These are phyloP conservation scores for Salvator merianae DNA, from an alignment of 2,113 vertebrate genomes.

Conservation along the genomic window DNA sequence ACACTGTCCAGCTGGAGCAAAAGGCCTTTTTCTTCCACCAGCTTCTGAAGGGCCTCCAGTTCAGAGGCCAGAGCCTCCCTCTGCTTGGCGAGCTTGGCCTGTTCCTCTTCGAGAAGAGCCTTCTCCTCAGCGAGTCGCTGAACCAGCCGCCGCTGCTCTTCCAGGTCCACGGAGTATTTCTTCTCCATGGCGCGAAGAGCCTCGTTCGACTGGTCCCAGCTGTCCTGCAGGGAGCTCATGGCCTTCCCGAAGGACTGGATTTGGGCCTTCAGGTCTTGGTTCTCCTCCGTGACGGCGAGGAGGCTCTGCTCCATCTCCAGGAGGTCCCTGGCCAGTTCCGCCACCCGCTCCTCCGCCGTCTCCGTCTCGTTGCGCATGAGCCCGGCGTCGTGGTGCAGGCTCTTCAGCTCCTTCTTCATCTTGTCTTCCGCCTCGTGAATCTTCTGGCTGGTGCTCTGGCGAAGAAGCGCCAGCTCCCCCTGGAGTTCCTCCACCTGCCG, in stretches of 20 bases:
- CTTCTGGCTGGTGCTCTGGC: constrained; percentile 63
- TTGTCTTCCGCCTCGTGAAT: constrained; percentile 71
- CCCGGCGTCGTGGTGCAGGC: constrained; percentile 89
- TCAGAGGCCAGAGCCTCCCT: constrained; percentile 44
- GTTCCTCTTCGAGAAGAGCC: constrained; percentile 58
- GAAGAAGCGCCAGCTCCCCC: constrained; percentile 63
- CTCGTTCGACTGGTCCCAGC: constrained; percentile 82
- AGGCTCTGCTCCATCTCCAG: constrained; percentile 88
- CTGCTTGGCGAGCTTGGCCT: constrained; percentile 37
- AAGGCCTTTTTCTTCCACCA: constrained; percentile 47
- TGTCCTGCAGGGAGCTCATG: constrained; percentile 91
- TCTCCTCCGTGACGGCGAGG: constrained; percentile 81
- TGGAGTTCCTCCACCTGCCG: constrained; percentile 71
- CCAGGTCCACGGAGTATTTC: constrained; percentile 63
- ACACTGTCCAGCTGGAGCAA: constrained; percentile 62
- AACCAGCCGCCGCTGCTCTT: constrained; percentile 50
- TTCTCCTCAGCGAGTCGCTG: constrained; percentile 56
- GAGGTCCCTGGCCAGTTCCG: constrained; percentile 90
- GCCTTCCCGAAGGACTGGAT: constrained; percentile 87
- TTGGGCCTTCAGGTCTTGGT: constrained; percentile 80
- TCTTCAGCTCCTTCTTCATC: constrained; percentile 82
- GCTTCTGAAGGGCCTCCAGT: constrained; percentile 52
- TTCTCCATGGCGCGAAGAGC: constrained; percentile 68
- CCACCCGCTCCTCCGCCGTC: constrained; percentile 93
- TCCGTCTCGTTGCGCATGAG: constrained; percentile 93